Conservation (phyloP, 2,113 vertebrate species). For the Craseonycteris thonglongyai region DNA sequence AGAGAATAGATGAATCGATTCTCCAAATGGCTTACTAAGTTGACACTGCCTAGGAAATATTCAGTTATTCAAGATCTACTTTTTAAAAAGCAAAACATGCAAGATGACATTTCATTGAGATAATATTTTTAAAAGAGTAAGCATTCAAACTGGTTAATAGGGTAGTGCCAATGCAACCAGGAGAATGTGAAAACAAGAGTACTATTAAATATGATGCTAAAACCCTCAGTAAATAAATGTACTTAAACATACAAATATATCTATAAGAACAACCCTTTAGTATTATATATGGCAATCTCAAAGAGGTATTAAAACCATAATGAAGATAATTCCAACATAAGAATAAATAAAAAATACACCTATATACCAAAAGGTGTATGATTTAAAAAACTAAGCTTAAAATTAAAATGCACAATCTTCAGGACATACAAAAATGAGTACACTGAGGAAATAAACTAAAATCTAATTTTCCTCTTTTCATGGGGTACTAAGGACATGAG, state of each 20-base stretch:
- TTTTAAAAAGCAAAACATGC: conserved; percentile 22
- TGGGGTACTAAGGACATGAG: neutral
- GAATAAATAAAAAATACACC: neutral
- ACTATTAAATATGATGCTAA: neutral
- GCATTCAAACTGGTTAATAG: neutral
- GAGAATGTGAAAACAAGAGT: neutral
- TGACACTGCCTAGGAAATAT: neutral
- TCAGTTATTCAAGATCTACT: neutral
- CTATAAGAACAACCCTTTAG: neutral
- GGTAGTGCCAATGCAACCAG: neutral
- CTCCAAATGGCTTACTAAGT: neutral
- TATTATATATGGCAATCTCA: neutral
- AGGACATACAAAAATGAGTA: neutral
- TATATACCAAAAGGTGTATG: neutral
- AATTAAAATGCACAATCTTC: neutral
- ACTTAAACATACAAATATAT: conserved; percentile 5
- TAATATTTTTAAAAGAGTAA: neutral
- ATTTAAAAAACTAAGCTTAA: neutral
- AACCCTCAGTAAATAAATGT: neutral
- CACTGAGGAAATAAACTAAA: neutral
- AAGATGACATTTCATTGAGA: neutral
- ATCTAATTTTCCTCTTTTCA: neutral
- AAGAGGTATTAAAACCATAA: neutral
- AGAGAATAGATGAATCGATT: neutral
- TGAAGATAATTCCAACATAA: neutral